Conservation (phyloP, 2,888 invertebrate species). For the Brenthis daphne region DNA sequence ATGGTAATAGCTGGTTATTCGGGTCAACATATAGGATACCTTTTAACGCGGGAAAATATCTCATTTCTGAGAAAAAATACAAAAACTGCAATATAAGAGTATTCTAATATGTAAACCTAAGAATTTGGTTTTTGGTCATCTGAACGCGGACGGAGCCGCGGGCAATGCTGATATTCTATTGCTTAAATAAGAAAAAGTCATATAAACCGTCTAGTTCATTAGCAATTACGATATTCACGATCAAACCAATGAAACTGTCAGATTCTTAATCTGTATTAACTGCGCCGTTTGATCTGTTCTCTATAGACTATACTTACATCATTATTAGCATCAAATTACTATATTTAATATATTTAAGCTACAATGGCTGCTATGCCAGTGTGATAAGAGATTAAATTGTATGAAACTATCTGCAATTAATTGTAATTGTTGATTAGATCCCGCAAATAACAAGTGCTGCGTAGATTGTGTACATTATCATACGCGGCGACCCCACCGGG, state of each 20-base stretch:
- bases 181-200: not conserved
- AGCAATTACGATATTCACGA: not conserved
- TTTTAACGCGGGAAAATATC: no score
- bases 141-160: no score
- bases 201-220: not conserved
- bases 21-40: no score
- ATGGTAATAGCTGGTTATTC: no score
- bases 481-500: constrained; percentile 12
- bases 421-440: constrained; percentile 17
- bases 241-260: not conserved
- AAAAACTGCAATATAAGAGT: no score
- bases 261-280: constrained; percentile 1
- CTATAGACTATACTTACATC: not conserved
- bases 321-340: constrained; percentile 5
- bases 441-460: not conserved
- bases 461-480: constrained; percentile 1
- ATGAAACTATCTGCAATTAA: not conserved
- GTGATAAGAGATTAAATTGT: not conserved
- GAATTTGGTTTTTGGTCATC: no score
- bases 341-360: not conserved
- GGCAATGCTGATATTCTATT: no score
- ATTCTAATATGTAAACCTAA: no score
- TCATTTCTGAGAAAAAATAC: no score
- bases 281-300: constrained; percentile 1
- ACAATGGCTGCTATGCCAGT: not conserved